Conservation (phyloP, 2,113 vertebrate species). For the Oncorhynchus gorbuscha region DNA sequence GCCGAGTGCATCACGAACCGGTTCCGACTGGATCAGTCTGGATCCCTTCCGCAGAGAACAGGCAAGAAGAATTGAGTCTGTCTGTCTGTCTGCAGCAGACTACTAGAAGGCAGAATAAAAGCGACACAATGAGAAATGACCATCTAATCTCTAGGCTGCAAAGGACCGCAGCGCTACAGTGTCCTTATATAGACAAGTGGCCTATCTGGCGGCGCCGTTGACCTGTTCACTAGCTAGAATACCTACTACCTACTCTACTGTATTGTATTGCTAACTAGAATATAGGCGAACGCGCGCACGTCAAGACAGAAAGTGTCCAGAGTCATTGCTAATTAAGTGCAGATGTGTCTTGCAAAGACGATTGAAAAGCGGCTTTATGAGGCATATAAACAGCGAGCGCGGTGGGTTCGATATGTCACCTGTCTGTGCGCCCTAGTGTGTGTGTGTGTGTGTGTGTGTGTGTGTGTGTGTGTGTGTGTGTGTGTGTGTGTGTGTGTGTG, state of each 20-base stretch:
- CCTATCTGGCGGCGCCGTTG: not conserved
- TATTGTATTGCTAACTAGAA: not conserved
- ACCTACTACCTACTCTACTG: too few relatives aligned
- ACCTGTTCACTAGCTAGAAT: not conserved
- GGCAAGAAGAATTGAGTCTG: too few relatives aligned
- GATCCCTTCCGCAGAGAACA: conserved; percentile 10
- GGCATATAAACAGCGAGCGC: not conserved
- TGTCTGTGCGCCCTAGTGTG: not conserved
- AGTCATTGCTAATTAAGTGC: not conserved
- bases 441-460: too few relatives aligned
- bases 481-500: too few relatives aligned
- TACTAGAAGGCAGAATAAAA: not conserved
- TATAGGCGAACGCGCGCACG: not conserved
- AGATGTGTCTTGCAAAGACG: not conserved
- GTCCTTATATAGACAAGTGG: not conserved
- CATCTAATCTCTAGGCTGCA: not conserved
- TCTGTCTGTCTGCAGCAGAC: not conserved
- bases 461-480: too few relatives aligned
- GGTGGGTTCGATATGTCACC: not conserved
- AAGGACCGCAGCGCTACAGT: not conserved
- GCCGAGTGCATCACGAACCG: conserved; percentile 21
- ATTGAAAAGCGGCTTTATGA: not conserved
- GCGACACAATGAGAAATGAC: not conserved
- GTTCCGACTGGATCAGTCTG: conserved; percentile 60
- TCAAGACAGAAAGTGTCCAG: not conserved